Conservation (phyloP, 2,888 invertebrate species). For the Agrotis segetum region DNA sequence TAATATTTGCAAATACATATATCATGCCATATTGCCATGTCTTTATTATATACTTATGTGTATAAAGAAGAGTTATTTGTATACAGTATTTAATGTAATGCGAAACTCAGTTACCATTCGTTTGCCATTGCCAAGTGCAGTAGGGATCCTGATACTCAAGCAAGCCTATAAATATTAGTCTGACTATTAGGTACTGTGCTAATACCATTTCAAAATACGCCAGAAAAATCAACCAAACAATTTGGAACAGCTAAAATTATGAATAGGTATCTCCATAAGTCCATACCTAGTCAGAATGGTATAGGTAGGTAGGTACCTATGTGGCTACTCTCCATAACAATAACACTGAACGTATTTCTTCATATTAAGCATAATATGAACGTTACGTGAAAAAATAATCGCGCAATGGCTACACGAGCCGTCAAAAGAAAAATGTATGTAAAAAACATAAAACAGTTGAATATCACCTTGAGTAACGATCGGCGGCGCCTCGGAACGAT, state of each 20-base stretch:
- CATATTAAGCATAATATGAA: too few species aligned
- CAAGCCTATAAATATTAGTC: background rate
- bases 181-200: too few species aligned
- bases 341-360: conserved; percentile 33
- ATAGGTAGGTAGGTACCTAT: background rate
- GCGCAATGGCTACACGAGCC: conserved; percentile 24
- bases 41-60: background rate
- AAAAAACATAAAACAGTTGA: conserved; percentile 63
- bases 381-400: conserved; percentile 36
- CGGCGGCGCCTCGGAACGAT: conserved; percentile 67
- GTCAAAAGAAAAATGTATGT: conserved; percentile 48
- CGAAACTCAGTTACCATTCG: background rate
- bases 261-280: background rate
- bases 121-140: background rate
- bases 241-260: conserved; percentile 8
- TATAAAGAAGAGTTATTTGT: background rate
- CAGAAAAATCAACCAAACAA: background rate
- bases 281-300: too few species aligned
- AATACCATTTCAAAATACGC: too few species aligned
- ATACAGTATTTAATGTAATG: background rate
- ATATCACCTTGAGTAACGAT: conserved; percentile 64
- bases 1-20: conserved; percentile 21
- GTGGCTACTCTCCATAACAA: conserved; percentile 3
- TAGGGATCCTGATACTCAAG: background rate
- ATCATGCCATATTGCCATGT: background rate